Evolutionary conservation across 2,797 vertebrate species (phyloP), one percentile per base, ranked within the genome.

Genomic region (Melanotaenia boesemani): DNA sequence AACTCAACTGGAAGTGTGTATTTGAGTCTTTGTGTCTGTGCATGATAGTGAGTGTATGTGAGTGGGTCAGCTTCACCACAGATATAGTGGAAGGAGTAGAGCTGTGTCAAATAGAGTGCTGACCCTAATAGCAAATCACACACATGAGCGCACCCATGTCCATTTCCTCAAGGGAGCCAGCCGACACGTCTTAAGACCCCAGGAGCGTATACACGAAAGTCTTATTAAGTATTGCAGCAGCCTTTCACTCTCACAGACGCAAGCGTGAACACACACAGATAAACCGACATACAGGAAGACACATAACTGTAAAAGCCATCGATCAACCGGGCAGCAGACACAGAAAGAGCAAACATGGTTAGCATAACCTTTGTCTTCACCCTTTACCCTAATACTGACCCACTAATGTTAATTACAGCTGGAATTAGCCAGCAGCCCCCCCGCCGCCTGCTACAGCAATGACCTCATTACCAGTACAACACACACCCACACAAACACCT

Each of bases 101-200:
- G 83, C 81, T 77, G 86, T 86, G 87, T 87, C 87, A 89, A 84
- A 89, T 66, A 85, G 84, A 89, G 87, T 76, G 28, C 79, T 92
- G 91, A 93, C 89, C 90, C 89, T 91, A 92, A 92, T 90, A 92
- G 90, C 90, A 90, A 90, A 92, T 93, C 85, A 91, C 89, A 91
- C 88, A 89, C 90, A 90, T 88, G 88, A 86, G 85, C 24, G 88
- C 85, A 86, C 86, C 81, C 89, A 79, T 81, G 89, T 90, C 91
- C 85, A 63, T 88, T 88, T 91, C 88, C 92, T 89, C 86, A 72
- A 89, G 91, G 88, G 89, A 91, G 77, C 63, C 76, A 66, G 80
- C 70, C 85, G 74, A 84, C 83, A 88, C 84, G 71, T 89, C 88
- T 89, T 82, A 82, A 89, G 87, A 86, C 71, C 68, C 66, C 50